Evolutionary conservation across 2,797 vertebrate species (phyloP).

Genomic region (Coregonus sp.): DNA sequence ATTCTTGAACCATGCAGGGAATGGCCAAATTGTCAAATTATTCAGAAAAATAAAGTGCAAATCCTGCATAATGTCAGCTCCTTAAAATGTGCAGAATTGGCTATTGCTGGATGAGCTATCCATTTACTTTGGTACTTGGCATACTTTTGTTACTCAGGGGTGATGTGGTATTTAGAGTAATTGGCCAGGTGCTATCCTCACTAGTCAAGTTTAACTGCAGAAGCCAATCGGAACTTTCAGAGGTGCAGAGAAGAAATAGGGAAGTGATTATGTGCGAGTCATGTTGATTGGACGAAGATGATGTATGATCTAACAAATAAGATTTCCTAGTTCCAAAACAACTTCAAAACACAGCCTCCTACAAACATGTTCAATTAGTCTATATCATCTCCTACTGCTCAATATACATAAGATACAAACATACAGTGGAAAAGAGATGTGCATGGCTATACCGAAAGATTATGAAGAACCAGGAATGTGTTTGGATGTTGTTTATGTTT

Average conservation of each 20-base stretch:
- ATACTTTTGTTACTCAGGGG: slow-evolving; percentile 45
- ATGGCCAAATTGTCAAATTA: slow-evolving; percentile 75
- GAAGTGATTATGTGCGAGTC: slow-evolving; percentile 45
- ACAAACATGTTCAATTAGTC: slow-evolving; percentile 57
- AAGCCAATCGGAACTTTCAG: slow-evolving; percentile 46
- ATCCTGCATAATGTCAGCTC: slow-evolving; percentile 66
- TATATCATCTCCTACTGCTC: slow-evolving; percentile 39
- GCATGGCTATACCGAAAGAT: neutral
- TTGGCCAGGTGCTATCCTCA: slow-evolving; percentile 56
- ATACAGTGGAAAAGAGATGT: slow-evolving; percentile 18
- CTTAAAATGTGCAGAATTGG: slow-evolving; percentile 54
- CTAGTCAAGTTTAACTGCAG: slow-evolving; percentile 41
- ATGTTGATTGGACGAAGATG: slow-evolving; percentile 45
- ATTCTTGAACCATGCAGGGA: slow-evolving; percentile 58
- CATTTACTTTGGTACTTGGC: slow-evolving; percentile 41
- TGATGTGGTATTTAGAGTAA: slow-evolving; percentile 66
- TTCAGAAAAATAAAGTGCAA: slow-evolving; percentile 69
- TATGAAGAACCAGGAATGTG: slow-evolving; percentile 27
- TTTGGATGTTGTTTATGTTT: neutral
- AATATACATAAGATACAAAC: slow-evolving; percentile 13
- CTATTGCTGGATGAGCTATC: slow-evolving; percentile 39
- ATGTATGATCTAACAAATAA: slow-evolving; percentile 65
- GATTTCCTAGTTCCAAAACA: slow-evolving; percentile 36
- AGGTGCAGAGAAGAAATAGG: slow-evolving; percentile 38
- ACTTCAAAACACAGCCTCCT: no score